Conservation (phyloP, 2,113 vertebrate species). For the Trematomus loennbergii region DNA sequence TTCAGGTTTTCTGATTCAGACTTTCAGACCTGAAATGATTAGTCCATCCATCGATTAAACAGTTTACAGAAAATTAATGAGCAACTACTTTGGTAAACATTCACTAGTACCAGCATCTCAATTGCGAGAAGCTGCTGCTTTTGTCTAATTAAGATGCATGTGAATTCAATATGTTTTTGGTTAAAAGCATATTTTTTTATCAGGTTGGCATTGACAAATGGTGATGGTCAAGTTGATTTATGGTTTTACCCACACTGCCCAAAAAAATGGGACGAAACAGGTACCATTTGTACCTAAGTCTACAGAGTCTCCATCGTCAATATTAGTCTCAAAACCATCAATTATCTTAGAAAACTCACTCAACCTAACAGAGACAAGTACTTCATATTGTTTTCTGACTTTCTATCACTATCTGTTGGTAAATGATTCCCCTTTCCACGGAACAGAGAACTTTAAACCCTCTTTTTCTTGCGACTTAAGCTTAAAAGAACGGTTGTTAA, state of each 20-base stretch:
- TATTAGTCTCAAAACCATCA: not conserved
- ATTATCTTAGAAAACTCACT: not conserved
- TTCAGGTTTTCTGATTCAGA: not conserved
- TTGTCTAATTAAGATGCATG: not conserved
- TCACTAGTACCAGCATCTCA: not conserved
- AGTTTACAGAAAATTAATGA: not conserved
- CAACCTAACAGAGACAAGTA: not conserved
- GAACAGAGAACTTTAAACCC: not conserved
- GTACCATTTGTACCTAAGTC: not conserved
- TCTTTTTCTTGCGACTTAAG: not conserved
- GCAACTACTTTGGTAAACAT: not conserved
- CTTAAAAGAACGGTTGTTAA: not conserved
- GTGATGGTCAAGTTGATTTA: not conserved
- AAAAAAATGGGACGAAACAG: not conserved
- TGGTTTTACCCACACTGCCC: not conserved
- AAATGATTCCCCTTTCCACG: not conserved
- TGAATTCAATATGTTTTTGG: not conserved
- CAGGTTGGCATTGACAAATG: not conserved
- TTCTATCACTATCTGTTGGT: constrained; percentile 1
- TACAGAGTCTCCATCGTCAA: not conserved
- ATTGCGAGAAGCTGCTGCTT: not conserved
- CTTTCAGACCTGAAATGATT: not conserved
- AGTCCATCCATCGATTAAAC: not conserved
- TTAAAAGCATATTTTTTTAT: not conserved
- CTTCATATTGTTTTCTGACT: not conserved